phyloP scores from a whole-genome alignment of 2,113 vertebrate species.

The Motacilla tschutschensis region DNA sequence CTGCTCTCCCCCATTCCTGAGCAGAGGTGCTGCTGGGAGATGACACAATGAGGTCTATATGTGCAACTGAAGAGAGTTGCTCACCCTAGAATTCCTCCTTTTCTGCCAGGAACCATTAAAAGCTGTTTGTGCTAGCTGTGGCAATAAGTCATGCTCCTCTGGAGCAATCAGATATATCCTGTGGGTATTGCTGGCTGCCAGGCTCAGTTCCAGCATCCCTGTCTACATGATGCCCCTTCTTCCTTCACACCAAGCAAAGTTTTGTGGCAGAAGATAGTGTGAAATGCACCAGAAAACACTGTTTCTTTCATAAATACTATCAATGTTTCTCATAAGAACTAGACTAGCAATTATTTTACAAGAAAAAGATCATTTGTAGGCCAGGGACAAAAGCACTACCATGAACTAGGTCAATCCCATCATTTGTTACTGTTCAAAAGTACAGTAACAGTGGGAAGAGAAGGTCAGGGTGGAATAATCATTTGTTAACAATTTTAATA shows the following conservation, averaged over 20 bases:
- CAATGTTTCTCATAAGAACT: neutral
- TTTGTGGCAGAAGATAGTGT: neutral
- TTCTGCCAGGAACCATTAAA: neutral
- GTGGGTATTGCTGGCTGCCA: neutral
- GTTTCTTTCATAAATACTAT: neutral
- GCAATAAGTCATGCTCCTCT: neutral
- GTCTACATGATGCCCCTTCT: accelerated
- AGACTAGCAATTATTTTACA: neutral
- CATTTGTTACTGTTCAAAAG: conserved; percentile 14
- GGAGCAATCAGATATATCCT: neutral
- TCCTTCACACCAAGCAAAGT: neutral
- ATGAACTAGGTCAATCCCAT: conserved; percentile 24
- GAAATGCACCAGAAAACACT: neutral
- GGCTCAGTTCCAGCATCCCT: neutral
- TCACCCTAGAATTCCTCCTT: neutral
- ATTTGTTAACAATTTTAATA: conserved; percentile 53
- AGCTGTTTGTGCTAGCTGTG: neutral
- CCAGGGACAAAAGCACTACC: neutral
- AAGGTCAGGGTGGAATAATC: conserved; percentile 19
- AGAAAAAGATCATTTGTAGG: neutral
- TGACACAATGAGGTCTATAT: accelerated
- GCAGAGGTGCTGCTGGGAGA: neutral
- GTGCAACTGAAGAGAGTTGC: neutral
- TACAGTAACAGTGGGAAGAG: neutral
- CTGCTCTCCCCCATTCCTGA: neutral